Conservation (phyloP, 2,113 vertebrate genomes). For the Elaphurus davidianus region DNA sequence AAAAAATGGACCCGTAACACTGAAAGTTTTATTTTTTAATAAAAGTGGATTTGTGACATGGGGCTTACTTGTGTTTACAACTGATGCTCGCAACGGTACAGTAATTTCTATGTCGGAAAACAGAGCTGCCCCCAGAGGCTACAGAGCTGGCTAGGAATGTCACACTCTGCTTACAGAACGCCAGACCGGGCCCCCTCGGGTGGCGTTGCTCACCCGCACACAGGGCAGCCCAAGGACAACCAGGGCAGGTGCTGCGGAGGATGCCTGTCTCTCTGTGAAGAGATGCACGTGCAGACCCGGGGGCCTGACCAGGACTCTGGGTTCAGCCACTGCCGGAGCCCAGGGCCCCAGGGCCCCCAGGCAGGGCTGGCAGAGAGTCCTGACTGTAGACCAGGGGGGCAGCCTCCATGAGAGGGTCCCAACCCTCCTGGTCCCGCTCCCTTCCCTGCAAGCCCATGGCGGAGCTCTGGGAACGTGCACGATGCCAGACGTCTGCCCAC, state of each 20-base stretch:
- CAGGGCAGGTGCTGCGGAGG: fast-evolving
- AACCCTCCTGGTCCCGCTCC: background rate
- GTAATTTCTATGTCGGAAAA: background rate
- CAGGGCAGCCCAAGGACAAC: background rate
- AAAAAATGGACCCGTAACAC: background rate
- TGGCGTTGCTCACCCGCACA: background rate
- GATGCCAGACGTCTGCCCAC: background rate
- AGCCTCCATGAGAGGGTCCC: background rate
- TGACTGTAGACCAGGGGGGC: background rate
- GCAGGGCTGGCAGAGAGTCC: background rate
- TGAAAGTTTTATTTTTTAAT: background rate
- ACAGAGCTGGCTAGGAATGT: background rate
- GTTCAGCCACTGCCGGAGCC: background rate
- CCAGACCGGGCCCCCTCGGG: background rate
- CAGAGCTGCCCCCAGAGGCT: background rate
- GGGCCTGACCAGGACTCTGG: background rate
- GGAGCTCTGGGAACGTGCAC: background rate
- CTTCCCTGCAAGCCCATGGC: fast-evolving
- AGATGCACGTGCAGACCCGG: background rate
- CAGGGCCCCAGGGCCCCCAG: background rate
- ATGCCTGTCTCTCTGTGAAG: background rate
- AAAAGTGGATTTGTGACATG: background rate
- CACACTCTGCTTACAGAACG: background rate
- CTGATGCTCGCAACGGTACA: background rate
- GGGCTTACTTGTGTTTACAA: background rate